phyloP scores from a whole-genome alignment of 2,888 invertebrate genomes.

The Nephrotoma appendiculata region DNA sequence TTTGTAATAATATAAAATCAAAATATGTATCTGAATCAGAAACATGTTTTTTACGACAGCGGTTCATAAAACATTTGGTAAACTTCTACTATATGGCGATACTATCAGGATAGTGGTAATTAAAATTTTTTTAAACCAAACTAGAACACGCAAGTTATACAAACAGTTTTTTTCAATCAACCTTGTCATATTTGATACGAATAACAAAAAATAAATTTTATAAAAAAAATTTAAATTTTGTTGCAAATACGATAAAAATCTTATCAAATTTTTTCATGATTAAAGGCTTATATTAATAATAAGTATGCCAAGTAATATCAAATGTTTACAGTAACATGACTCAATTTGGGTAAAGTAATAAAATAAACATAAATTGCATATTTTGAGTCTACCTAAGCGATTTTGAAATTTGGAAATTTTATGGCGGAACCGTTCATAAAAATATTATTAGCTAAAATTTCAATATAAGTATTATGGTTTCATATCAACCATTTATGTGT shows the following conservation, averaged over 20 bases:
- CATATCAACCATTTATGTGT: too few species aligned
- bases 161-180: neutral
- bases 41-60: neutral
- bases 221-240: neutral
- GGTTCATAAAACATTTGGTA: neutral
- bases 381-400: neutral
- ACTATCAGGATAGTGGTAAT: neutral
- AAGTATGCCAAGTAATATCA: neutral
- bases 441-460: too few species aligned
- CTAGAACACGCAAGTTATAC: neutral
- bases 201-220: neutral
- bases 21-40: neutral
- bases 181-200: neutral
- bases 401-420: neutral
- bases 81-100: neutral
- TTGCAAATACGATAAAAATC: neutral
- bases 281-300: neutral
- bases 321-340: neutral
- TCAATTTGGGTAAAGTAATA: neutral
- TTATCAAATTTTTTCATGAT: neutral
- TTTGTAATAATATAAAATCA: neutral
- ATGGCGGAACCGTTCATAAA: neutral
- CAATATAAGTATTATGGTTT: too few species aligned
- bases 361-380: neutral
- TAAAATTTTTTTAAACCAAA: neutral